These are phyloP conservation scores for Dolichoris vasculosae DNA, from an alignment of 1,140 invertebrate species.

Conservation along the genomic window DNA sequence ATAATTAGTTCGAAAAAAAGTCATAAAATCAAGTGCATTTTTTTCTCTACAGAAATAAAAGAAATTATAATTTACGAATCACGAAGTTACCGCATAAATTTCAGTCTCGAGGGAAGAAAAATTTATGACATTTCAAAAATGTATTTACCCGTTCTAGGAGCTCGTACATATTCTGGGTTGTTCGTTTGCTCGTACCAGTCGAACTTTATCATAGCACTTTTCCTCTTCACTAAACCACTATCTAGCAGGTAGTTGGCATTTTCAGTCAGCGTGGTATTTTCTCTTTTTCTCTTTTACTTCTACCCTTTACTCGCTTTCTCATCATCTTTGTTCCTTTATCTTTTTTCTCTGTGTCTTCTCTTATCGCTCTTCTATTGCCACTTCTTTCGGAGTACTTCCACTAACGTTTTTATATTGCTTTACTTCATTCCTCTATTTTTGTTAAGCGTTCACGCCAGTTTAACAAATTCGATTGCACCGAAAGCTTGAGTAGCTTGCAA, in stretches of 20 bases:
- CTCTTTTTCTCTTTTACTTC: not conserved
- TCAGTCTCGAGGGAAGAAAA: not conserved
- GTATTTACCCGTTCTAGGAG: not conserved
- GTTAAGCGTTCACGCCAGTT: not conserved
- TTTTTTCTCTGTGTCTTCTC: not conserved
- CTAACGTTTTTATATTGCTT: not conserved
- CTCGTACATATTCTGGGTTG: not conserved
- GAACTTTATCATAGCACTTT: slow-evolving; percentile 41
- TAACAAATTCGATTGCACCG: slow-evolving; percentile 22
- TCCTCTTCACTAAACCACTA: slow-evolving; percentile 30
- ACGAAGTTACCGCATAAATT: not conserved
- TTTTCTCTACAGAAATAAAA: not conserved
- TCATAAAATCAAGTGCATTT: not conserved
- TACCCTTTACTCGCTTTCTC: not conserved
- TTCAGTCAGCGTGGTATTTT: not conserved
- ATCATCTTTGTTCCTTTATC: not conserved
- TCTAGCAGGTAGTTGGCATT: slow-evolving; percentile 48
- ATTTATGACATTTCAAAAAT: slow-evolving; percentile 28
- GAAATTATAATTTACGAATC: not conserved
- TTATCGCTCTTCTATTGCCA: not conserved
- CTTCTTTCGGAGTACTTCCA: not conserved
- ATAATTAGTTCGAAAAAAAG: not conserved
- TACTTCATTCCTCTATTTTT: not conserved
- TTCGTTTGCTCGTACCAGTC: not conserved
- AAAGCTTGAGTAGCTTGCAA: not conserved